These are phyloP conservation scores for Sebastes schlegelii DNA, from an alignment of 2,113 vertebrate species.

Conservation along the genomic window DNA sequence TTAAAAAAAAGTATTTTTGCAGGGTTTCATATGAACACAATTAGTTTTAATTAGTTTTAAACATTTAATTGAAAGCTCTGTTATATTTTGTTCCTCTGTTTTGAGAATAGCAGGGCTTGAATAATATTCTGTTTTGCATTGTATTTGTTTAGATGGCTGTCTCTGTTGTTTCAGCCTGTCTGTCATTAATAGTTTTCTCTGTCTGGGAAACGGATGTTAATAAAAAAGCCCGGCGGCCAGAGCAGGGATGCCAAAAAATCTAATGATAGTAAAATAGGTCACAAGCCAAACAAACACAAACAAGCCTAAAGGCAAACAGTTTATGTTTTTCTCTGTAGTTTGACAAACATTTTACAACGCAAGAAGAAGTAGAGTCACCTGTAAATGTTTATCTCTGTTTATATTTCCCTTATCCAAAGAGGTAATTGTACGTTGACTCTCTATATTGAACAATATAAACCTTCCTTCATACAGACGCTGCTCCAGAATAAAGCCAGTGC, in stretches of 20 bases:
- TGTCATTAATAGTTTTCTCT: neutral
- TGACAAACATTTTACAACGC: neutral
- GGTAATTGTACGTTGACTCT: neutral
- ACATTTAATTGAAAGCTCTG: neutral
- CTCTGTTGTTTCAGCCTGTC: neutral
- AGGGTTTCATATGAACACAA: neutral
- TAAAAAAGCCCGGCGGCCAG: neutral
- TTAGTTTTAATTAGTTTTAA: neutral
- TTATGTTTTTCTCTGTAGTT: neutral
- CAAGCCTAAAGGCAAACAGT: neutral
- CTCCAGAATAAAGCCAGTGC: conserved; percentile 89
- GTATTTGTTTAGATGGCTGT: neutral
- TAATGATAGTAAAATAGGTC: conserved; percentile 1
- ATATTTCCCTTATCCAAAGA: neutral
- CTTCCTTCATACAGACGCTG: conserved; percentile 83
- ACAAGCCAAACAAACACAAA: conserved; percentile 16
- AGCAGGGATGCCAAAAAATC: neutral
- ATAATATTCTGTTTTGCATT: neutral
- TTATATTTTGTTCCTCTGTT: neutral
- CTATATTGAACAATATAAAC: neutral
- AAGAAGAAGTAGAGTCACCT: neutral
- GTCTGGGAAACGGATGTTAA: neutral
- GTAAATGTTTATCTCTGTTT: neutral
- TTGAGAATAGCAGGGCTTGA: neutral
- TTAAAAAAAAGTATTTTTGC: too few species aligned